These are phyloP conservation scores for Paracentrotus lividus DNA, from an alignment of 53 echinoderm and acorn worm genomes.

Conservation along the genomic window DNA sequence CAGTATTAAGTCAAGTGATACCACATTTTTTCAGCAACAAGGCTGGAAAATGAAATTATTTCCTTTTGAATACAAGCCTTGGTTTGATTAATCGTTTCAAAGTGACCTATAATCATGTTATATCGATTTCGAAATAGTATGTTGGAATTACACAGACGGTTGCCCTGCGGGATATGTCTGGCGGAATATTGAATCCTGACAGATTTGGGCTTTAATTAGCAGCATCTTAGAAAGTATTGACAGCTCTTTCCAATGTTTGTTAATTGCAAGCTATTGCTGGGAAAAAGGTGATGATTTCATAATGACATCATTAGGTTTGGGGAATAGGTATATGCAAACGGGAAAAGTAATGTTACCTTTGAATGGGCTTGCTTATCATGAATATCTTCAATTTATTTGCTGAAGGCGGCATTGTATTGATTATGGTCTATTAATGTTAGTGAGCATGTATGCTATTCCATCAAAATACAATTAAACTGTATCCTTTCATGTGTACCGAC, in stretches of 20 bases:
- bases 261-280: constrained; percentile 36
- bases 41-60: neutral
- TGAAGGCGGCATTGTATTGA: neutral
- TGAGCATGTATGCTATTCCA: neutral
- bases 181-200: constrained; percentile 6
- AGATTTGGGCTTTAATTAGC: constrained; percentile 66
- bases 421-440: constrained; percentile 24
- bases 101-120: constrained; percentile 47
- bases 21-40: too few relatives aligned
- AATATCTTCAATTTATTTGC: constrained; percentile 24
- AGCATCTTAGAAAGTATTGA: constrained; percentile 4
- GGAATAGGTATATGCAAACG: constrained; percentile 35
- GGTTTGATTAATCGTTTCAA: constrained; percentile 47
- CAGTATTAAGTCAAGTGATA: too few relatives aligned
- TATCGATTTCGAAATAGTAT: constrained; percentile 55
- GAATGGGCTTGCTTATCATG: neutral
- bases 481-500: constrained; percentile 48
- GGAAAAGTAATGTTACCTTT: constrained; percentile 45
- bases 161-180: constrained; percentile 59
- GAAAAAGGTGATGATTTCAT: constrained; percentile 41
- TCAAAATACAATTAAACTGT: constrained; percentile 48
- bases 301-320: neutral
- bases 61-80: neutral
- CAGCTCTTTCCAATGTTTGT: constrained; percentile 26
- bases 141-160: constrained; percentile 69